Conservation (phyloP, 2,888 invertebrate genomes). For the Drosophila nr. perissopoda region DNA sequence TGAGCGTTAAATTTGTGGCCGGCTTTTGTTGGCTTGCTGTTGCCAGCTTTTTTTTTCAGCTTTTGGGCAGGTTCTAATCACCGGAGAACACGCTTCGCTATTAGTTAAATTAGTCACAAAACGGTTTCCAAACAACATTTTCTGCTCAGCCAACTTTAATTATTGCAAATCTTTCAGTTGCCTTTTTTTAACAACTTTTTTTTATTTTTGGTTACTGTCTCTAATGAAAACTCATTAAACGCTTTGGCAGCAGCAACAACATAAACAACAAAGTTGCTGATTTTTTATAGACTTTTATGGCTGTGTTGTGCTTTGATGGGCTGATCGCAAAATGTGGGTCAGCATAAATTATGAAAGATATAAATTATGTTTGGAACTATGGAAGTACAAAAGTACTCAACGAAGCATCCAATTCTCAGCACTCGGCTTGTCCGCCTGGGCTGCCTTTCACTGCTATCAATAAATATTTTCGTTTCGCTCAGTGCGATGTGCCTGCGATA, state of each 20-base stretch:
- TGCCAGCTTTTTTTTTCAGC: constrained; percentile 9
- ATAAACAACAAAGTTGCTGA: constrained; percentile 18
- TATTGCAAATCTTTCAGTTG: constrained; percentile 62
- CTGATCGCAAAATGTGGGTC: constrained; percentile 67
- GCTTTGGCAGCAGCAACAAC: constrained; percentile 33
- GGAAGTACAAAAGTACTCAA: constrained; percentile 48
- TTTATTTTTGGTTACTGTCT: constrained; percentile 14
- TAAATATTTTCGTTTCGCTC: constrained; percentile 67
- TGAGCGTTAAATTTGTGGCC: constrained; percentile 76
- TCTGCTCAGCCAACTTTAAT: constrained; percentile 60
- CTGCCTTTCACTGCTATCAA: constrained; percentile 79
- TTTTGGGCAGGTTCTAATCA: constrained; percentile 77
- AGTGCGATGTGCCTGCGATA: constrained; percentile 69
- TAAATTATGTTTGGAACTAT: constrained; percentile 66
- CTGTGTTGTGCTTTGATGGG: constrained; percentile 34
- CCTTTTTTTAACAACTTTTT: neutral
- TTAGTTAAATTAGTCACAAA: constrained; percentile 78
- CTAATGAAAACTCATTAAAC: constrained; percentile 57
- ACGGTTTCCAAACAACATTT: constrained; percentile 68
- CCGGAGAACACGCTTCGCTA: constrained; percentile 71
- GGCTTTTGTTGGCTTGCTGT: constrained; percentile 56
- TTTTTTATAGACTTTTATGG: constrained; percentile 42
- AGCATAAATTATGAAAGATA: constrained; percentile 79
- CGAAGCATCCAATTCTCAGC: constrained; percentile 24
- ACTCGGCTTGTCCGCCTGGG: constrained; percentile 34